Conservation (phyloP, 2,797 vertebrate genomes). For the Pempheris klunzingeri region DNA sequence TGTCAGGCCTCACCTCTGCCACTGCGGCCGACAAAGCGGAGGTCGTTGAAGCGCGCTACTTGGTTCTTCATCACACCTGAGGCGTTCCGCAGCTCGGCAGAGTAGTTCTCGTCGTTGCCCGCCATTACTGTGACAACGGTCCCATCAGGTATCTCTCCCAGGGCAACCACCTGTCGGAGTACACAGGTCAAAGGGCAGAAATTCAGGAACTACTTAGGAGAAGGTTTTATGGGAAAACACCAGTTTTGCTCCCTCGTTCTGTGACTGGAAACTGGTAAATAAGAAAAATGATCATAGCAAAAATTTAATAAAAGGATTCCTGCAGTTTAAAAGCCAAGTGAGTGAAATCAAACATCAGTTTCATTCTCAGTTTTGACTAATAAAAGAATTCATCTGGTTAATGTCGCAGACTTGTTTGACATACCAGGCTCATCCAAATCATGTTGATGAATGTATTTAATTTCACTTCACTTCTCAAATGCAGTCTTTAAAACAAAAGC, state of each 20-base stretch:
- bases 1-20: conserved; percentile 93
- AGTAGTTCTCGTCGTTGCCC: conserved; percentile 99
- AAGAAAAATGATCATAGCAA: not conserved
- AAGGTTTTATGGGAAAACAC: not conserved
- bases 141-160: conserved; percentile 96
- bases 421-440: conserved; percentile 36
- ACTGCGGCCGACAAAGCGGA: conserved; percentile 98
- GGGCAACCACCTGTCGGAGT: conserved; percentile 92
- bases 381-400: conserved; percentile 21
- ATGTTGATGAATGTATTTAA: conserved; percentile 64
- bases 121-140: conserved; percentile 99
- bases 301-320: not conserved
- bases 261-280: not conserved
- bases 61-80: conserved; percentile 99
- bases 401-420: conserved; percentile 51
- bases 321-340: conserved; percentile 32
- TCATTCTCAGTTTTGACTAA: conserved; percentile 6
- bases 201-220: not conserved
- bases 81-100: conserved; percentile 96
- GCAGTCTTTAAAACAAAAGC: conserved; percentile 51
- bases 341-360: conserved; percentile 21
- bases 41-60: conserved; percentile 98
- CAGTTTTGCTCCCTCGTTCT: not conserved
- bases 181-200: conserved; percentile 17
- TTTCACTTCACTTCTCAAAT: conserved; percentile 49